Conservation (phyloP, 2,113 vertebrate genomes). For the Microtus oregoni region DNA sequence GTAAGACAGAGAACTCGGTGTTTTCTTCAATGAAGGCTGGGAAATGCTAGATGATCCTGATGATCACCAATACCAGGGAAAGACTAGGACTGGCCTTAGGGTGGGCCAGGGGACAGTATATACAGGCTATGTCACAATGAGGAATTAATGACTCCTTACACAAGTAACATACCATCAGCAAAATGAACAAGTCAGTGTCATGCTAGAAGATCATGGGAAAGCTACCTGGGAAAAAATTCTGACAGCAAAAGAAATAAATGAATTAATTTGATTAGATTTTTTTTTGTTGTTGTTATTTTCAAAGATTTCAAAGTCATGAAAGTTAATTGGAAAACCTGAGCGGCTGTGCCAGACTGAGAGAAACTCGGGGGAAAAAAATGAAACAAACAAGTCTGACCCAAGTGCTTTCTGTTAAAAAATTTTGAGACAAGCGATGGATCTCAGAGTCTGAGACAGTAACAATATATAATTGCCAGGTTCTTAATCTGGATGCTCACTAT, state of each 20-base stretch:
- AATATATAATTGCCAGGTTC: neutral
- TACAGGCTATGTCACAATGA: accelerated
- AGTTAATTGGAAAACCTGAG: neutral
- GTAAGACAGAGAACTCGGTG: neutral
- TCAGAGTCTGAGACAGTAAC: neutral
- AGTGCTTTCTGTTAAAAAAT: neutral
- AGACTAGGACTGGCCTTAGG: neutral
- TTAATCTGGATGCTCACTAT: neutral
- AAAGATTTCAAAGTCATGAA: neutral
- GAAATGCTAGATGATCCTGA: neutral
- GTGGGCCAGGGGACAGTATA: neutral
- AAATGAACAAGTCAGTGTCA: neutral
- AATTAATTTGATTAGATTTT: neutral
- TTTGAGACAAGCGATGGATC: neutral
- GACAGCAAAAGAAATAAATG: neutral
- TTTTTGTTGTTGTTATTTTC: constrained; percentile 19
- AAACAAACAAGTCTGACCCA: neutral
- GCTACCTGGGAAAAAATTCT: neutral
- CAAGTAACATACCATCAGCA: neutral
- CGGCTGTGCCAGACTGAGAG: neutral
- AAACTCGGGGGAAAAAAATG: neutral
- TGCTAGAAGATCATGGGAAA: neutral
- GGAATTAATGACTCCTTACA: neutral
- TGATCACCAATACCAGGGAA: neutral
- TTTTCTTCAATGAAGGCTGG: neutral